Base-by-base conservation (phyloP, 35 echinoderm and acorn worm species). In the Ophiothrix spiculata region DNA sequence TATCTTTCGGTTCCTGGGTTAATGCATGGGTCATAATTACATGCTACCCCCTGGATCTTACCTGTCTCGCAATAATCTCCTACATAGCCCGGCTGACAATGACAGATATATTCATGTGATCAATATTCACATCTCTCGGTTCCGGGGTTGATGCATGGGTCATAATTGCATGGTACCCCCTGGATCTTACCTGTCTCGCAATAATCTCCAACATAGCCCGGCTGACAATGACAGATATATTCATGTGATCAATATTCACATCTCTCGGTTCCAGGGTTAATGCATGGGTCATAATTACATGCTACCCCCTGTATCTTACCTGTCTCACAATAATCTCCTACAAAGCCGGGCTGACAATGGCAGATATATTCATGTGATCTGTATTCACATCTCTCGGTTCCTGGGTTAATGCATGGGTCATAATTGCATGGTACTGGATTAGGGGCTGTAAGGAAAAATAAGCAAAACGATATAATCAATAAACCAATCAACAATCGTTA, bases 141-240 rank as follows among this genome's bases (percentile, higher is more conserved):
- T n/a, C n/a, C n/a, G n/a, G n/a, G n/a, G n/a, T n/a, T n/a, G n/a
- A n/a, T n/a, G n/a, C n/a, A n/a, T n/a, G 54, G 32, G 40, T 40
- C 73, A 6, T 21, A 31, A 6, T 21, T 10, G 78, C 1, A 39
- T 39, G 45, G 25, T 79, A 25, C 45, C 25, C 1, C 29, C 31
- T 25, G 37, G 21, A 79, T 80, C 91, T 88, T 77, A 92, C 91
- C 80, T 33, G 56, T 84, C 40, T 87, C 54, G 74, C 91, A 92
- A 69, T 88, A 88, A 36, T 78, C 36, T 17, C 91, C 91, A 19
- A 40, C 34, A 37, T 74, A 92, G 36, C 86, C 91, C 12, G 10
- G 40, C 4, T 86, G 90, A 64, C 93, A 96, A n/a, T 34, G 42
- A 79, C 93, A 96, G 19, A 77, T 49, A 76, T 96, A 96, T n/a